Evolutionary conservation across 2,113 vertebrate genomes (phyloP).

Genomic region (Ginglymostoma cirratum): DNA sequence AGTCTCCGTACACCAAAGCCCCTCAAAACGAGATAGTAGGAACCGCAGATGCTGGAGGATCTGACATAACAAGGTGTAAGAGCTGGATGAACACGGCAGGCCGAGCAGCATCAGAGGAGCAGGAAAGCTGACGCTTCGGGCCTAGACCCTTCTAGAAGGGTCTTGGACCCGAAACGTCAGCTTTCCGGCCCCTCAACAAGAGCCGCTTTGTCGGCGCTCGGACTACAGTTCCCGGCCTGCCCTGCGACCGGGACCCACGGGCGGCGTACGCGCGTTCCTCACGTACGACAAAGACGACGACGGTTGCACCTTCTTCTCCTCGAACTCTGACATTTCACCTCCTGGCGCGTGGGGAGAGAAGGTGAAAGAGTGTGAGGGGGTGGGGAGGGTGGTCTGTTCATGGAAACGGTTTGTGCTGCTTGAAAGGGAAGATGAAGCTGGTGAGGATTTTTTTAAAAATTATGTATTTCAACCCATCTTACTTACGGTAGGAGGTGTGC

Average conservation of each 20-base stretch:
- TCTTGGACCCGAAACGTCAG: too few species aligned
- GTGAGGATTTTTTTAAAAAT: background rate
- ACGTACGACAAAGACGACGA: background rate
- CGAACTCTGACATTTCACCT: background rate
- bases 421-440: slow-evolving; percentile 12
- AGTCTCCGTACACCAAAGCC: background rate
- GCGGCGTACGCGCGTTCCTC: background rate
- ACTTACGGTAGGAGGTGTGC: background rate
- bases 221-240: background rate
- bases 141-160: background rate
- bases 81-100: too few species aligned
- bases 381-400: background rate
- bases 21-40: too few species aligned
- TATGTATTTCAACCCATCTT: background rate
- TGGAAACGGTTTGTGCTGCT: background rate
- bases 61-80: too few species aligned
- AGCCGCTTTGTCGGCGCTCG: background rate
- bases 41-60: too few species aligned
- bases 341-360: background rate
- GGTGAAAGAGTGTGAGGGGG: background rate
- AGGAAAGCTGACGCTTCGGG: too few species aligned
- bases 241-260: background rate
- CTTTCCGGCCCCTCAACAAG: too few species aligned
- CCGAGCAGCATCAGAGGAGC: too few species aligned
- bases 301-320: background rate